A percentile compares a stretch with the other conserved stretches of the same genome.
Evolutionary conservation across 2,888 invertebrate species (phyloP).

Genomic region (Hydraecia micacea): DNA sequence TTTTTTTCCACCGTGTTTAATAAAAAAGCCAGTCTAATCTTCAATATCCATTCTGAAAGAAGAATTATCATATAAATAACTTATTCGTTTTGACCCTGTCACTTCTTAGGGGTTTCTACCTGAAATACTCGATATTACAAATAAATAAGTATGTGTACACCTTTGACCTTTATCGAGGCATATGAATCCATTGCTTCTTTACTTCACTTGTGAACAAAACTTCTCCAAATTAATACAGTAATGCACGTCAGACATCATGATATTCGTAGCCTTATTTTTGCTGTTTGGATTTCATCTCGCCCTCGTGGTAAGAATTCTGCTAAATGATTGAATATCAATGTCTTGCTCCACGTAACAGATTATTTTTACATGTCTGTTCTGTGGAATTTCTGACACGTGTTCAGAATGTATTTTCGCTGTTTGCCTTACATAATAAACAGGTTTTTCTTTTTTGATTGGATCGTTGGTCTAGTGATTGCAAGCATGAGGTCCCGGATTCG

Average conservation of each 20-base stretch:
- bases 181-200: conserved; percentile 10
- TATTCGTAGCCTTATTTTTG: not conserved
- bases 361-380: not conserved
- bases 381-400: not conserved
- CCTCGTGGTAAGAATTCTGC: not conserved
- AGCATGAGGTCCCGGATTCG: not conserved
- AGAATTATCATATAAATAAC: conserved; percentile 70
- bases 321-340: conserved; percentile 1
- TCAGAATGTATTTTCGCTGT: not conserved
- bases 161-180: conserved; percentile 18
- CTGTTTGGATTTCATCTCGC: not conserved
- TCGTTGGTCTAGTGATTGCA: not conserved
- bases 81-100: conserved; percentile 60
- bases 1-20: conserved; percentile 53
- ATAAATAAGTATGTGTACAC: conserved; percentile 21
- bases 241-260: not conserved
- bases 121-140: conserved; percentile 21
- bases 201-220: not conserved
- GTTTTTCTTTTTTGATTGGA: too few relatives aligned
- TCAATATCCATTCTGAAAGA: conserved; percentile 64
- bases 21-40: conserved; percentile 63
- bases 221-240: not conserved
- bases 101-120: conserved; percentile 27
- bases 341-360: not conserved
- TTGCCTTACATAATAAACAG: not conserved